These are phyloP conservation scores for Cherax destructor DNA, from an alignment of 1,140 invertebrate genomes.

Conservation along the genomic window DNA sequence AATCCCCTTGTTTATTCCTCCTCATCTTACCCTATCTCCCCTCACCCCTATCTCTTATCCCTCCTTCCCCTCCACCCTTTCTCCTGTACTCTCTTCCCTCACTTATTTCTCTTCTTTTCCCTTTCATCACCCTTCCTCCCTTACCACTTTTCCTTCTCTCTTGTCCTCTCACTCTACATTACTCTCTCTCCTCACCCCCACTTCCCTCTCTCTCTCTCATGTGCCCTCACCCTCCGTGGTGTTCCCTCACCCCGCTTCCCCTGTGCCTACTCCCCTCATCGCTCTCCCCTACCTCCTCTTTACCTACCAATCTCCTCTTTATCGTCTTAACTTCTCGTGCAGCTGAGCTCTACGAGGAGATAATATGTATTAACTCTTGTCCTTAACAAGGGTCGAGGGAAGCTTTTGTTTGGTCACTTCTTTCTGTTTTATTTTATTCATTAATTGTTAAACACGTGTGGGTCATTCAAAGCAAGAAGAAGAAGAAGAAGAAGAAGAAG, in stretches of 20 bases:
- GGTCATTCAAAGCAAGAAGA: too few relatives aligned
- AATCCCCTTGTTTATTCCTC: conserved; percentile 3
- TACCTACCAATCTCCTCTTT: not conserved
- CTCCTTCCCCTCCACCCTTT: not conserved
- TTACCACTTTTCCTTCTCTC: not conserved
- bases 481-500: too few relatives aligned
- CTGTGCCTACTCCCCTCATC: not conserved
- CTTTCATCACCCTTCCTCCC: not conserved
- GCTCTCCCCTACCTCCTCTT: not conserved
- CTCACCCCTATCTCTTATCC: not conserved
- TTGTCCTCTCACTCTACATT: not conserved
- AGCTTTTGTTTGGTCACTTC: too few relatives aligned
- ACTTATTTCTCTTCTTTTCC: not conserved
- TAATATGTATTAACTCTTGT: not conserved
- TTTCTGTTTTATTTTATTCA: too few relatives aligned
- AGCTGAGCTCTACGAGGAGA: not conserved
- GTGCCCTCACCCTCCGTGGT: not conserved
- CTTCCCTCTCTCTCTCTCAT: not conserved
- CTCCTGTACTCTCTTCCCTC: not conserved
- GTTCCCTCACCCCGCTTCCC: not conserved
- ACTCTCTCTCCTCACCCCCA: not conserved
- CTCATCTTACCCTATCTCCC: not conserved
- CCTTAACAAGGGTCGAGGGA: not conserved
- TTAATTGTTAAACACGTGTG: too few relatives aligned
- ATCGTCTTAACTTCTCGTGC: not conserved